Evolutionary conservation across 2,888 invertebrate species (phyloP).

Genomic region (Ditylenchus weischeri): DNA sequence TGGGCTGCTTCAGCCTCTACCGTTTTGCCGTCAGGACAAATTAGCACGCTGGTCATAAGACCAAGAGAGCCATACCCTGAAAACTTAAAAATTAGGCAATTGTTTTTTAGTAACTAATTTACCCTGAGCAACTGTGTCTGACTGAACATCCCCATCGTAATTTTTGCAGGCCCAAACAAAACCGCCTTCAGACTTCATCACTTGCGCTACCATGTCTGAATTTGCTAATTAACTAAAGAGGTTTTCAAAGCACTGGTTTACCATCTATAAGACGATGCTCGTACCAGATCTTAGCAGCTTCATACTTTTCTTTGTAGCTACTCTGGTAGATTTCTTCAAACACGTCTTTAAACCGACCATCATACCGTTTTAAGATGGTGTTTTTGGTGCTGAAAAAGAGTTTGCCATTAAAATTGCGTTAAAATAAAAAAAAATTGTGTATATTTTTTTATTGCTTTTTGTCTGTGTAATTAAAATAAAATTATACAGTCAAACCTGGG

Average conservation of each 20-base stretch:
- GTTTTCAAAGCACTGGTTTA: constrained; percentile 81
- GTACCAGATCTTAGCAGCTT: constrained; percentile 87
- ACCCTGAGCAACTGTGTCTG: constrained; percentile 91
- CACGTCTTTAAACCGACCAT: constrained; percentile 86
- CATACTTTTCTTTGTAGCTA: constrained; percentile 79
- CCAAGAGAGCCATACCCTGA: constrained; percentile 77
- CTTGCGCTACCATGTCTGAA: constrained; percentile 32
- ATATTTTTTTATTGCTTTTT: too few relatives aligned
- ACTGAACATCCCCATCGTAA: constrained; percentile 98
- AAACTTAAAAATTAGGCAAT: constrained; percentile 14
- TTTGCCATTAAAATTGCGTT: too few relatives aligned
- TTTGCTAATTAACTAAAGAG: constrained; percentile 1
- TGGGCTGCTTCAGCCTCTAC: constrained; percentile 97
- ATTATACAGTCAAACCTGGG: too few relatives aligned
- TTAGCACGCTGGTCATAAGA: constrained; percentile 92
- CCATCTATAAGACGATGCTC: constrained; percentile 97
- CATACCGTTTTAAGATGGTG: constrained; percentile 82
- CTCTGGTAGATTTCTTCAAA: constrained; percentile 78
- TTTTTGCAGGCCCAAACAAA: constrained; percentile 99
- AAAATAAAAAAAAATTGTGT: too few relatives aligned
- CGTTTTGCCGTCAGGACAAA: constrained; percentile 96
- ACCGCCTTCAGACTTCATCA: constrained; percentile 69
- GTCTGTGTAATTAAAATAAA: too few relatives aligned
- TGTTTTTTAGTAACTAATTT: constrained; percentile 59
- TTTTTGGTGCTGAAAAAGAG: constrained; percentile 76